Evolutionary conservation across 2,113 vertebrate genomes (phyloP).

Genomic region (Hystrix brachyura): DNA sequence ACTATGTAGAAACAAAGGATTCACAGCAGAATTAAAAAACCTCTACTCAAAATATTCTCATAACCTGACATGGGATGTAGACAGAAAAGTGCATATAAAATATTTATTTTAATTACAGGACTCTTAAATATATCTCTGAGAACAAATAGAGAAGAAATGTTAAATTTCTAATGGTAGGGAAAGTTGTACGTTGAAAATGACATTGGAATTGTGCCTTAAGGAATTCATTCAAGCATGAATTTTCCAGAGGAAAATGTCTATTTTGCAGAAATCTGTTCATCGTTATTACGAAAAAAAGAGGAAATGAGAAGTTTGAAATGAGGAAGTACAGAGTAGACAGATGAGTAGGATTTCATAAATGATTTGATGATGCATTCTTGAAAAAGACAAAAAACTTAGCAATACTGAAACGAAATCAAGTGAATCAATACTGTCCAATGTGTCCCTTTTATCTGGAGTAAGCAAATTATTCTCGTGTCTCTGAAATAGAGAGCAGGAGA

Average conservation of each 20-base stretch:
- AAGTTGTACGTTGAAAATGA: background rate
- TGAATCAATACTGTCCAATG: background rate
- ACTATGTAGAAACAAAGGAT: background rate
- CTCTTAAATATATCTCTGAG: background rate
- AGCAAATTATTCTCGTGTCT: background rate
- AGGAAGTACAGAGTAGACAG: background rate
- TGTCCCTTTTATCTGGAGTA: background rate
- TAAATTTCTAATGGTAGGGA: background rate
- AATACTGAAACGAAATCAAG: background rate
- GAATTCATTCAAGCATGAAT: background rate
- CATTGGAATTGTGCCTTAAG: constrained; percentile 7
- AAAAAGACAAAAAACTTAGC: background rate
- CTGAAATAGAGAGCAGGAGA: background rate
- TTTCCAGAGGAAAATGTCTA: background rate
- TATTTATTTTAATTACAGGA: constrained; percentile 36
- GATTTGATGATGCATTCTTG: background rate
- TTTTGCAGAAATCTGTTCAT: background rate
- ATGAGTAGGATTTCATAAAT: background rate
- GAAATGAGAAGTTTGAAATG: background rate
- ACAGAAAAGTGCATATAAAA: background rate
- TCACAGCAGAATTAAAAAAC: background rate
- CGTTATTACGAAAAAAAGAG: background rate
- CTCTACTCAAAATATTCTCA: background rate
- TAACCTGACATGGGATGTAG: background rate
- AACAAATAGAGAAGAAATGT: background rate